Evolutionary conservation across 2,113 vertebrate genomes (phyloP).

Genomic region (Pelusios castaneus): DNA sequence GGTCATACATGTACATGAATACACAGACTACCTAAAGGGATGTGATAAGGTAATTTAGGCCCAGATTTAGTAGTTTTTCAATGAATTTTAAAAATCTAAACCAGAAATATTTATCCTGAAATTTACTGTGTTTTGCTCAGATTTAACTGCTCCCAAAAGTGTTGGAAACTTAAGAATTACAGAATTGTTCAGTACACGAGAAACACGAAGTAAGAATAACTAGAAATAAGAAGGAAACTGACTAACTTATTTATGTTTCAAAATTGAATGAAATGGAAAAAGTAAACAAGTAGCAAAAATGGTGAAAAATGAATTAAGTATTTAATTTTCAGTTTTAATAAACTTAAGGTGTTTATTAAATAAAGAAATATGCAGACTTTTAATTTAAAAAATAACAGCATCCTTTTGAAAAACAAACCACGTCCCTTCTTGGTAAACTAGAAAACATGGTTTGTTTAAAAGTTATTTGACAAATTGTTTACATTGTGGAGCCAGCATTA

Average conservation of each 20-base stretch:
- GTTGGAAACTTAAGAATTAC: background rate
- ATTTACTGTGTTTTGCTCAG: background rate
- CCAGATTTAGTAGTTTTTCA: background rate
- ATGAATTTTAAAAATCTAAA: background rate
- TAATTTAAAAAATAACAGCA: fast-evolving
- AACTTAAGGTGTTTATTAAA: background rate
- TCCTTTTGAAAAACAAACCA: too few relatives aligned
- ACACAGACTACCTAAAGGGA: fast-evolving
- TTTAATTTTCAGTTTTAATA: background rate
- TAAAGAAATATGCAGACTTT: background rate
- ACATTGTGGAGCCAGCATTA: background rate
- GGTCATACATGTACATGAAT: fast-evolving
- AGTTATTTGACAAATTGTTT: background rate
- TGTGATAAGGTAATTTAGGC: background rate
- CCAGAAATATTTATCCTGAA: background rate
- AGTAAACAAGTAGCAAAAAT: background rate
- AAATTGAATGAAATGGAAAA: background rate
- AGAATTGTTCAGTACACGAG: background rate
- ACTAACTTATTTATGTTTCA: background rate
- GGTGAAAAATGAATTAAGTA: background rate
- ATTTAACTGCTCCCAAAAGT: background rate
- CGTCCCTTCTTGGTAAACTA: too few relatives aligned
- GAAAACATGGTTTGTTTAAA: fast-evolving
- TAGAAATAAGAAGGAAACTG: background rate
- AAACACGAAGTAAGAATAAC: background rate